phyloP scores from a whole-genome alignment of 2,888 invertebrate species.

The Margaritifera margaritifera region DNA sequence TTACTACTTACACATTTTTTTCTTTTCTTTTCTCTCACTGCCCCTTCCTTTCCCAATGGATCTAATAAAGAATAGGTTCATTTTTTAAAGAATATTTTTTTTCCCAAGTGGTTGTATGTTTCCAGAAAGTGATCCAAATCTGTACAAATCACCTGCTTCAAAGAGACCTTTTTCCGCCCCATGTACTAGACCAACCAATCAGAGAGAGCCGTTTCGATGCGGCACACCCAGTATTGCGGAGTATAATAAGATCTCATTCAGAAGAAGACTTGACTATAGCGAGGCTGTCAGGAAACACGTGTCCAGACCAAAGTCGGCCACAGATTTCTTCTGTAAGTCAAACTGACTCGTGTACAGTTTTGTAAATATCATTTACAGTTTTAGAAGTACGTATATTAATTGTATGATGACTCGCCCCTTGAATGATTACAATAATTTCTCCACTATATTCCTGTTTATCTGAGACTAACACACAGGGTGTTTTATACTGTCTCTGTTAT shows the following conservation, averaged over 20 bases:
- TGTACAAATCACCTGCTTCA: constrained; percentile 9
- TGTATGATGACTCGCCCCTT: too few relatives aligned
- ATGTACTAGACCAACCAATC: background rate
- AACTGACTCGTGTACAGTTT: background rate
- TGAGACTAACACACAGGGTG: too few relatives aligned
- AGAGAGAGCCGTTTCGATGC: constrained; percentile 50
- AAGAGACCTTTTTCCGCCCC: constrained; percentile 6
- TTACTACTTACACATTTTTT: too few relatives aligned
- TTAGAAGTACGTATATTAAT: too few relatives aligned
- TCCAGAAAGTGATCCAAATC: constrained; percentile 20
- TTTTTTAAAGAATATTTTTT: background rate
- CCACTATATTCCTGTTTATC: too few relatives aligned
- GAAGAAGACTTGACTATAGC: constrained; percentile 60
- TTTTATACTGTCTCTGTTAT: too few relatives aligned
- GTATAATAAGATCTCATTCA: constrained; percentile 32
- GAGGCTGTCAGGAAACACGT: constrained; percentile 58
- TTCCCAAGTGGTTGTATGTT: background rate
- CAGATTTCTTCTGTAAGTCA: constrained; percentile 51
- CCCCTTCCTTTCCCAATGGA: too few relatives aligned
- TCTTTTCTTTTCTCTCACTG: too few relatives aligned
- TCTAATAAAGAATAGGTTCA: too few relatives aligned
- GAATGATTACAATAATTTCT: too few relatives aligned
- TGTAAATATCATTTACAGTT: too few relatives aligned
- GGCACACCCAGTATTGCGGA: constrained; percentile 45
- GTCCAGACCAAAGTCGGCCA: constrained; percentile 54